These are phyloP conservation scores for Zingel zingel DNA, from an alignment of 2,113 vertebrate genomes.

Conservation along the genomic window DNA sequence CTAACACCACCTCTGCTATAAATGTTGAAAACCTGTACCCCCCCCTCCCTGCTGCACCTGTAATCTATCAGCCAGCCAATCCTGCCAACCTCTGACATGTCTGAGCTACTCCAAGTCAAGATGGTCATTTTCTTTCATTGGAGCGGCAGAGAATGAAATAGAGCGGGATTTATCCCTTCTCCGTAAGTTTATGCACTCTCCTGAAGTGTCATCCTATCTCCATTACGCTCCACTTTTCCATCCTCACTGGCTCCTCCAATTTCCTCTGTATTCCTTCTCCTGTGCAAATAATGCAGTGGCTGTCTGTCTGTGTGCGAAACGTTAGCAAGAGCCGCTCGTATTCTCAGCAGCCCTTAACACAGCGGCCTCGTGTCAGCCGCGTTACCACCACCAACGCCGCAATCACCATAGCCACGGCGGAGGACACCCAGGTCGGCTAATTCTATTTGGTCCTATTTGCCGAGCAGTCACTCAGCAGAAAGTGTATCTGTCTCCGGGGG, in stretches of 20 bases:
- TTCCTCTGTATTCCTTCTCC: constrained; percentile 62
- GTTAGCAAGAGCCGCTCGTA: constrained; percentile 30
- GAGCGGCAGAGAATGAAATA: constrained; percentile 60
- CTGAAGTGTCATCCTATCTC: constrained; percentile 78
- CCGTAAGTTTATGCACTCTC: constrained; percentile 65
- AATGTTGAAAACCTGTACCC: constrained; percentile 2
- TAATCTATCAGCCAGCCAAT: constrained; percentile 41
- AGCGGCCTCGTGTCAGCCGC: constrained; percentile 48
- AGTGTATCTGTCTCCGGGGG: constrained; percentile 67
- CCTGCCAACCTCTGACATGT: constrained; percentile 48
- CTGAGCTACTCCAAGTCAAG: constrained; percentile 63
- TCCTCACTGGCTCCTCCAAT: constrained; percentile 66
- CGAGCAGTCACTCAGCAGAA: constrained; percentile 71
- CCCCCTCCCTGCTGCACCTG: constrained; percentile 11
- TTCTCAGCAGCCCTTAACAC: constrained; percentile 47
- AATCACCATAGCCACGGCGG: constrained; percentile 35
- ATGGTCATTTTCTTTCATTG: constrained; percentile 74
- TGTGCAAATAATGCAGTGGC: constrained; percentile 59
- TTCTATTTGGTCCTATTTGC: constrained; percentile 76
- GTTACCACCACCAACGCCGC: constrained; percentile 22
- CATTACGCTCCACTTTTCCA: constrained; percentile 71
- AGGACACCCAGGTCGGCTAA: constrained; percentile 71
- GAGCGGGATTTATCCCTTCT: constrained; percentile 68
- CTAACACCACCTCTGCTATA: neutral
- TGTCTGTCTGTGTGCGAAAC: constrained; percentile 37